Evolutionary conservation across 2,113 vertebrate species (phyloP), one percentile per base, ranked within the genome.

Genomic region (Casuarius casuarius): DNA sequence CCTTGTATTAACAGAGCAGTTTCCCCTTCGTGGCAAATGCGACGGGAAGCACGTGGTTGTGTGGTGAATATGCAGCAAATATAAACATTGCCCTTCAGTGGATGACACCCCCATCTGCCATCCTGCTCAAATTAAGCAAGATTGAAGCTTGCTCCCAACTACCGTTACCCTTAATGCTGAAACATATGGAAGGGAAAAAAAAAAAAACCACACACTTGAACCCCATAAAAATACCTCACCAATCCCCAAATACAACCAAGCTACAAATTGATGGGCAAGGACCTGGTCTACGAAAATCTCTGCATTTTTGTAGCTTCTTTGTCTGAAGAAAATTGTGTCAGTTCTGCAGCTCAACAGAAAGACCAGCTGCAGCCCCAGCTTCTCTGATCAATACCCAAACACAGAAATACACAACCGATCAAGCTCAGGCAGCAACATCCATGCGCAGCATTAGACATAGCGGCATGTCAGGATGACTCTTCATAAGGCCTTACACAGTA

Each of bases 1-100:
- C 33, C 46, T 89, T 0, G 0, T 7, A 1, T 1, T 2, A 48
- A 38, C 5, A 14, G 44, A 73, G 46, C 33, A 73, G 51, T 21
- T 86, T 56, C 40, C 7, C 20, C 44, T 5, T 23, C 2, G 14
- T 46, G 13, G 31, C 4, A 12, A 35, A 42, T 0, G 15, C 3
- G 40, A 63, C 16, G 58, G 40, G 58, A 68, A 19, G 26, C 8
- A 5, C 21, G 3, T 0, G 19, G 40, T 2, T 18, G 25, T 10
- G 29, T 1, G 1, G 78, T 16, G 42, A 63, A n/a, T 1, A 11
- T 3, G 25, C 16, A 15, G 33, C 5, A 54, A 49, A 56, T 10
- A n/a, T 17, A 54, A 71, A 28, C 3, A 0, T 3, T 31, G 33
- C 61, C 40, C 61, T 38, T 38, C 68, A 26, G 51, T 1, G 22